Base-by-base conservation (phyloP, 2,888 invertebrate species). In the Dione juno region DNA sequence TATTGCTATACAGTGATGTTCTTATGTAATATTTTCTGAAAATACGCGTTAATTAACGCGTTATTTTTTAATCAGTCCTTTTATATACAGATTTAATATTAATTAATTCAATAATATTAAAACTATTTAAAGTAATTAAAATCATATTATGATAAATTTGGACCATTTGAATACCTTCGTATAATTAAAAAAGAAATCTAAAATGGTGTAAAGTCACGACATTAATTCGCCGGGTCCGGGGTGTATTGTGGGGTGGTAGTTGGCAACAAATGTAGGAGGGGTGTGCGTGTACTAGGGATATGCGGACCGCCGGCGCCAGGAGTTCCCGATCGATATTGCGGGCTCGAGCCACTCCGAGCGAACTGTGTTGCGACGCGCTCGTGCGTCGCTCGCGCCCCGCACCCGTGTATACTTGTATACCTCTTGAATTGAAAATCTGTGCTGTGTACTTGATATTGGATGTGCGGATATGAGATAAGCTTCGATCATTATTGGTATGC, bases 301-400 rank as follows among this genome's bases (percentile, higher is more conserved):
- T 90, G 88, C 91, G 91, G 90, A 88, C 83, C 87, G 89, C 82
- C 89, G 92, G 92, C 92, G 92, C 92, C 92, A 83, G 90, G 79
- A 88, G 86, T 82, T 71, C 79, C 74, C 83, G 90, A 91, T 92
- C 92, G 89, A 92, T 92, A 91, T 83, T 81, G 82, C 85, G 82
- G 81, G 69, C 70, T 78, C 84, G 81, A 80, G 65, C 63, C 85
- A 87, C 87, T 87, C 84, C 80, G 88, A 77, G 79, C 77, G 82
- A 81, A 81, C 80, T 79, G 83, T 82, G 84, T 81, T 82, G 85
- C 84, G 87, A 81, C 86, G 87, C 87, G 88, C 84, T 81, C 83
- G 84, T 83, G 84, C 84, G 81, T 77, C 78, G 80, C 76, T 77
- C 78, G 78, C 74, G 75, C 77, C 76, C 66, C 76, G 70, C n/a